A percentile compares a stretch with the other conserved stretches of the same genome.
These are phyloP conservation scores for Sternarchorhynchus goeldii DNA, from an alignment of 2,797 vertebrate species.

Conservation along the genomic window DNA sequence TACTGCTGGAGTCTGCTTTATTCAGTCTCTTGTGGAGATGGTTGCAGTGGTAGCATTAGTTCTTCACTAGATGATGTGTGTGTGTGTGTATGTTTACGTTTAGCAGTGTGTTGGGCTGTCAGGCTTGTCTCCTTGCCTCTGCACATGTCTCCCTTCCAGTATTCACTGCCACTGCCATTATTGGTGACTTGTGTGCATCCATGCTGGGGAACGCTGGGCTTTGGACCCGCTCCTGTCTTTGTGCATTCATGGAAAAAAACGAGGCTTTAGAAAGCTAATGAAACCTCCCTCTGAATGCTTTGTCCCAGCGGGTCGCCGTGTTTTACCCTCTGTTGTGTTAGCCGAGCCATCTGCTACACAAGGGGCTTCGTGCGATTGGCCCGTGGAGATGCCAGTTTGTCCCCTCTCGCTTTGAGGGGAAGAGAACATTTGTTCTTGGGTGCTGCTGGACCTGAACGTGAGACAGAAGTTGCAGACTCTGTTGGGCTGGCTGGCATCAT, in stretches of 20 bases:
- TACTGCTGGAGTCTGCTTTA: too few relatives aligned
- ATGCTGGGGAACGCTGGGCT: conserved; percentile 12
- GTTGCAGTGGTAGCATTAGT: too few relatives aligned
- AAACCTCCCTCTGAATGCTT: conserved; percentile 50
- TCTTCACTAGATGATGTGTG: too few relatives aligned
- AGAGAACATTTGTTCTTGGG: conserved; percentile 31
- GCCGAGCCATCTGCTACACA: conserved; percentile 77
- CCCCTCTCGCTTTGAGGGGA: conserved; percentile 52
- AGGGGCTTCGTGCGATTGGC: conserved; percentile 73
- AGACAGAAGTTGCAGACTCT: neutral
- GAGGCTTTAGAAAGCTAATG: conserved; percentile 49
- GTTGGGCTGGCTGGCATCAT: neutral
- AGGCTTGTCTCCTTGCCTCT: neutral
- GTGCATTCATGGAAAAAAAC: conserved; percentile 24
- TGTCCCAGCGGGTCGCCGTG: conserved; percentile 39
- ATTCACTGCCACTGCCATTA: conserved; percentile 6
- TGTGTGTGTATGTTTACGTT: conserved; percentile 7
- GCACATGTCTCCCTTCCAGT: neutral
- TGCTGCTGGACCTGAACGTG: conserved; percentile 30
- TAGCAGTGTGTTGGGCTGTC: neutral
- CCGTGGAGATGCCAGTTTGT: conserved; percentile 72
- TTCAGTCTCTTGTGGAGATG: too few relatives aligned
- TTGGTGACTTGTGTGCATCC: conserved; percentile 24
- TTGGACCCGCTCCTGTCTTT: conserved; percentile 25
- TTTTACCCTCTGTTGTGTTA: conserved; percentile 53